Conservation (phyloP, 2,888 invertebrate species). For the Hemaris fuciformis region DNA sequence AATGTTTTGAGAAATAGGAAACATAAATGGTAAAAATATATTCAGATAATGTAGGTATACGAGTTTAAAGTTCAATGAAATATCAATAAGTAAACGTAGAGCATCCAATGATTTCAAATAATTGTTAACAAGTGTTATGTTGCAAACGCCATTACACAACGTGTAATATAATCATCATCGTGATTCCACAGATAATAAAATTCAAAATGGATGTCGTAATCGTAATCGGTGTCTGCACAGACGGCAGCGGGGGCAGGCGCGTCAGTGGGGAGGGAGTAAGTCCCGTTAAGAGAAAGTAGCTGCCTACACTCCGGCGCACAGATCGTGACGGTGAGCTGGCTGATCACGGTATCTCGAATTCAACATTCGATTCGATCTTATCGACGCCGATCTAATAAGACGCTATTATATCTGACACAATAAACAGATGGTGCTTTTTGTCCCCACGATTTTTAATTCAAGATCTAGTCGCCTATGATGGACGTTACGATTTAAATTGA, state of each 20-base stretch:
- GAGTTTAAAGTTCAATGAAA: background rate
- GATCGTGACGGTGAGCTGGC: slow-evolving; percentile 59
- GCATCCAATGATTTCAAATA: slow-evolving; percentile 30
- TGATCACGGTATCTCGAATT: slow-evolving; percentile 51
- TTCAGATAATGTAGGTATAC: background rate
- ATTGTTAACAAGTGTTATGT: slow-evolving; percentile 37
- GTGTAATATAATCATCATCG: slow-evolving; percentile 50
- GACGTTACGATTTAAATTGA: background rate
- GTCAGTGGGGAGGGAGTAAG: slow-evolving; percentile 39
- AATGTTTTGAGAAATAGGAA: too few species aligned
- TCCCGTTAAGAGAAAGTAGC: slow-evolving; percentile 81
- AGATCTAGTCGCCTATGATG: slow-evolving; percentile 21
- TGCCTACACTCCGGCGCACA: slow-evolving; percentile 66
- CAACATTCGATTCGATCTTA: slow-evolving; percentile 60
- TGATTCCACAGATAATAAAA: slow-evolving; percentile 64
- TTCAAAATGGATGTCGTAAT: slow-evolving; percentile 69
- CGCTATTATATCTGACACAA: slow-evolving; percentile 37
- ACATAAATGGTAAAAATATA: background rate
- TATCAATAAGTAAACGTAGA: slow-evolving; percentile 19
- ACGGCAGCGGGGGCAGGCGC: slow-evolving; percentile 33
- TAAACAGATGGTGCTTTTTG: slow-evolving; percentile 24
- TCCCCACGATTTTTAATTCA: slow-evolving; percentile 26
- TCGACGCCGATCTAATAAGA: slow-evolving; percentile 46
- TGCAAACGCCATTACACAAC: slow-evolving; percentile 52
- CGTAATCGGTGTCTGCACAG: slow-evolving; percentile 49